A percentile compares a stretch with the other conserved stretches of the same genome.
Conservation (phyloP, 2,113 vertebrate species). For the Dendrocopos noguchii region DNA sequence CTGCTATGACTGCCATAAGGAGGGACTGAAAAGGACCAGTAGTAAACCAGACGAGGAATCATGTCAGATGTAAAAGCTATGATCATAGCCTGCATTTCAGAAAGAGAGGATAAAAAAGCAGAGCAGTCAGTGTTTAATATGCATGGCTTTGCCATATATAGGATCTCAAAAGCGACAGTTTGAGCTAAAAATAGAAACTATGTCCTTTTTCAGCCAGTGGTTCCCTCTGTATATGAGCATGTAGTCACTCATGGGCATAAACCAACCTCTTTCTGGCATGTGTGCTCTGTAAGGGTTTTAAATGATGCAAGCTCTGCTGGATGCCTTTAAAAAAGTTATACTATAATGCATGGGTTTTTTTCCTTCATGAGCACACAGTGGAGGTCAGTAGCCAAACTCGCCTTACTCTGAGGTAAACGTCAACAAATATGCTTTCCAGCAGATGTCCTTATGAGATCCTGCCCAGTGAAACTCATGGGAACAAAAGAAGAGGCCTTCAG, state of each 20-base stretch:
- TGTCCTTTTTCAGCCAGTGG: background rate
- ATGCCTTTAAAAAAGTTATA: background rate
- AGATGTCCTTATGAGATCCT: background rate
- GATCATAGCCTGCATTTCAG: conserved; percentile 86
- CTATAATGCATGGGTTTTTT: background rate
- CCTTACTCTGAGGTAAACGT: background rate
- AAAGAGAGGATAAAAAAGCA: conserved; percentile 31
- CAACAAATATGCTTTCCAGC: background rate
- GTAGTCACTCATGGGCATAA: background rate
- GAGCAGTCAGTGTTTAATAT: background rate
- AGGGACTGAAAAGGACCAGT: conserved; percentile 91
- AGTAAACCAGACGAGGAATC: conserved; percentile 94
- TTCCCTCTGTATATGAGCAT: conserved; percentile 17
- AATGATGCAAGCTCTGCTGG: background rate
- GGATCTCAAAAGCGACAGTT: background rate
- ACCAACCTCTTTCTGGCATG: conserved; percentile 6
- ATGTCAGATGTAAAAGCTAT: conserved; percentile 96
- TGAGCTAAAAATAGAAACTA: conserved; percentile 45
- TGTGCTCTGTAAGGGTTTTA: background rate
- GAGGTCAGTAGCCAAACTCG: background rate
- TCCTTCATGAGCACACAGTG: background rate
- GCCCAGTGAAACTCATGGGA: background rate
- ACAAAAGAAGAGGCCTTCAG: background rate
- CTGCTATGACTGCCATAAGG: conserved; percentile 78
- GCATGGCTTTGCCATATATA: background rate